These are phyloP conservation scores for Trichonephila inaurata DNA, from an alignment of 1,140 invertebrate species.

Conservation along the genomic window DNA sequence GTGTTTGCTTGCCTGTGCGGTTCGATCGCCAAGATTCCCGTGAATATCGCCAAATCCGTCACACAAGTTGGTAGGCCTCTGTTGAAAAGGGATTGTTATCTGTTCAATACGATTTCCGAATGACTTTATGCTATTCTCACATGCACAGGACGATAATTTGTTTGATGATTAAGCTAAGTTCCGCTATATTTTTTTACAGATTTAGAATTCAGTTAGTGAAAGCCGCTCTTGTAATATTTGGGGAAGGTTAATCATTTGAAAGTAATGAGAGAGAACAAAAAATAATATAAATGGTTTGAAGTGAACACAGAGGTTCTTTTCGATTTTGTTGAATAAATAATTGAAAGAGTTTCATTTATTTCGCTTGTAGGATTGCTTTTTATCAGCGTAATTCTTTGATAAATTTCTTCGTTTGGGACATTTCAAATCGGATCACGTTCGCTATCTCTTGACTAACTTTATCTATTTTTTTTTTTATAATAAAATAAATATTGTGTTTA, in stretches of 20 bases:
- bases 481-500: too few relatives aligned
- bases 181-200: slow-evolving; percentile 13
- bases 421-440: too few relatives aligned
- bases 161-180: slow-evolving; percentile 33
- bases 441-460: too few relatives aligned
- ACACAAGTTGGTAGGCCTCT: slow-evolving; percentile 25
- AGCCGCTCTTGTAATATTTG: neutral
- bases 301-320: neutral
- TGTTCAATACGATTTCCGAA: neutral
- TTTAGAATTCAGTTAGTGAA: slow-evolving; percentile 10
- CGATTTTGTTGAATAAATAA: neutral
- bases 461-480: too few relatives aligned
- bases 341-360: too few relatives aligned
- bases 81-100: neutral
- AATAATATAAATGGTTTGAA: neutral
- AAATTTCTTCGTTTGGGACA: too few relatives aligned
- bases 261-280: neutral
- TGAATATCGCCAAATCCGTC: slow-evolving; percentile 20
- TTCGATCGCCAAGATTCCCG: slow-evolving; percentile 35
- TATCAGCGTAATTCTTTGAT: too few relatives aligned
- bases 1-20: slow-evolving; percentile 9
- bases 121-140: neutral
- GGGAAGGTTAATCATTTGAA: neutral
- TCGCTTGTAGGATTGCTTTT: too few relatives aligned
- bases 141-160: slow-evolving; percentile 27